Percentiles rank a stretch among this genome's conserved stretches.
phyloP scores from a whole-genome alignment of 2,888 invertebrate species.

The Hypsopygia costalis region DNA sequence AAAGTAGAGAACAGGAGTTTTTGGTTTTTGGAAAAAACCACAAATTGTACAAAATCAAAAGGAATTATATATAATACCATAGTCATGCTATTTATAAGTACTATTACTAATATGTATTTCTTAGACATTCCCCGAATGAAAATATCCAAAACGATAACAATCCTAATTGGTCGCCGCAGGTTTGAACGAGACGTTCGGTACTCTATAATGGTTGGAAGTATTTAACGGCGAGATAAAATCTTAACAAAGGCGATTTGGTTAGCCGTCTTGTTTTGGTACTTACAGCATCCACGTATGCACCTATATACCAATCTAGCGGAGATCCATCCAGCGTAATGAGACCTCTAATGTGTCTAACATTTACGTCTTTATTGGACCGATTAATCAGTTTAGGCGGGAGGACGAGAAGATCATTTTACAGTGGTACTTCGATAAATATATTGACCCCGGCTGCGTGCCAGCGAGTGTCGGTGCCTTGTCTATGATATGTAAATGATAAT shows the following conservation, averaged over 20 bases:
- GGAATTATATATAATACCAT: no score
- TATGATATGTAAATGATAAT: conserved; percentile 79
- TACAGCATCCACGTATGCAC: conserved; percentile 67
- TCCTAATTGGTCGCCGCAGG: conserved; percentile 64
- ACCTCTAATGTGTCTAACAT: conserved; percentile 34
- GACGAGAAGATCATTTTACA: conserved; percentile 39
- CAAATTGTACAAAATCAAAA: no score
- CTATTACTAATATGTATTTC: no score
- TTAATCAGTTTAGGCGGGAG: conserved; percentile 29
- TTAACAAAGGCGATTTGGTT: conserved; percentile 78
- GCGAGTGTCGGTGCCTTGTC: conserved; percentile 70
- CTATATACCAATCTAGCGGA: conserved; percentile 61
- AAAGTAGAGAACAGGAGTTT: no score
- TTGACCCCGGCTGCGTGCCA: conserved; percentile 73
- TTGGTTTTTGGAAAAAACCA: no score
- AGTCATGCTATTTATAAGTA: no score
- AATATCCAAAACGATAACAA: conserved; percentile 56
- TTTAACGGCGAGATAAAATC: conserved; percentile 79
- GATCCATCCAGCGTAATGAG: conserved; percentile 40
- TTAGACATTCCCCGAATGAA: conserved; percentile 35
- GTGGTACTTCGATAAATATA: conserved; percentile 66
- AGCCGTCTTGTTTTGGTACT: conserved; percentile 76
- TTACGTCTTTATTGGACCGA: conserved; percentile 24
- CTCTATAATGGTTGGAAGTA: conserved; percentile 76
- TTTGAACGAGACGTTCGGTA: conserved; percentile 64